phyloP scores from a whole-genome alignment of 1,140 invertebrate species.

The Battus philenor region DNA sequence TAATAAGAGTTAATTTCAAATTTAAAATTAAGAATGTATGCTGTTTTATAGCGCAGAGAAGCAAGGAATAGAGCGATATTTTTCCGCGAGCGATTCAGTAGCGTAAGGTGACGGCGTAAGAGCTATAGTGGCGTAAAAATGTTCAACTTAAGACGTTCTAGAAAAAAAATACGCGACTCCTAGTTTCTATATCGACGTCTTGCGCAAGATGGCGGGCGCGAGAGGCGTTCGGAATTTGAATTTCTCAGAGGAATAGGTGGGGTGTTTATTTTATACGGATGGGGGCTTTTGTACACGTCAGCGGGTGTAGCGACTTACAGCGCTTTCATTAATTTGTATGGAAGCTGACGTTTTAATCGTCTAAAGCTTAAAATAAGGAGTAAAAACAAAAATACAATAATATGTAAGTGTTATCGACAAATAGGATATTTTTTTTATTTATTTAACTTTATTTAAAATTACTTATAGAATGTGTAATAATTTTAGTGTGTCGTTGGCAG shows the following conservation, averaged over 20 bases:
- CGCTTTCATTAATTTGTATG: conserved; percentile 29
- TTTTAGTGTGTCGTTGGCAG: no score
- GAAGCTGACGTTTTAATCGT: conserved; percentile 21
- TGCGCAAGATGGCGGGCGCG: conserved; percentile 68
- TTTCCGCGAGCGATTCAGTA: conserved; percentile 70
- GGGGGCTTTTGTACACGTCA: conserved; percentile 8
- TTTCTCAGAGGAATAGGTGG: conserved; percentile 67
- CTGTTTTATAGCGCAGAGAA: conserved; percentile 21
- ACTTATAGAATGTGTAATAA: no score
- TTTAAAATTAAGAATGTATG: conserved; percentile 9
- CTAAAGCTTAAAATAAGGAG: conserved; percentile 18
- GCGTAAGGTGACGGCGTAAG: conserved; percentile 62
- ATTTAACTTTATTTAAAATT: no score
- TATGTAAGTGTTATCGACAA: no score
- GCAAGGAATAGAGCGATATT: conserved; percentile 55
- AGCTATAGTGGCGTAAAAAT: conserved; percentile 72
- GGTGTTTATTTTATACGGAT: conserved; percentile 45
- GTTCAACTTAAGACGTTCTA: conserved; percentile 67
- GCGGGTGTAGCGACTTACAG: conserved; percentile 26
- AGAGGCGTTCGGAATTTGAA: conserved; percentile 68
- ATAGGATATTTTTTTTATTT: no score
- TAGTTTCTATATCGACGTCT: conserved; percentile 69
- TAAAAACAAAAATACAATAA: no score
- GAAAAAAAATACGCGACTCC: conserved; percentile 57
- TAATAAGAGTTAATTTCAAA: conserved; percentile 13